These are phyloP conservation scores for Falco peregrinus DNA, from an alignment of 2,797 vertebrate species.

Conservation along the genomic window DNA sequence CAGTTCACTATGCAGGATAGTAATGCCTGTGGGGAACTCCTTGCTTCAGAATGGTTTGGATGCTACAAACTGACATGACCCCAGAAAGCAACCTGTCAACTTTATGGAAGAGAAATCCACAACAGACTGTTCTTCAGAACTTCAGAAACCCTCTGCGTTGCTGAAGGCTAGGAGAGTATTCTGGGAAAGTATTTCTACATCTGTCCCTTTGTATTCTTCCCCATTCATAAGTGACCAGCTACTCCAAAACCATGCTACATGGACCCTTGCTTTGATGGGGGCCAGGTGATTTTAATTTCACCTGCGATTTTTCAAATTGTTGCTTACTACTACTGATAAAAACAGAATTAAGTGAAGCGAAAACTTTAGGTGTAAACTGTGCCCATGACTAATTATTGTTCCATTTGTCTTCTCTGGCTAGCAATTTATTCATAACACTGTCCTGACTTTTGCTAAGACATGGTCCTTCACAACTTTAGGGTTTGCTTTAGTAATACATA, in stretches of 20 bases:
- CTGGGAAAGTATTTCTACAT: background rate
- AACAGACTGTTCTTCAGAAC: background rate
- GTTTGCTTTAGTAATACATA: background rate
- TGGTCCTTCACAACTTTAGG: background rate
- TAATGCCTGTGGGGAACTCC: background rate
- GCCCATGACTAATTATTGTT: background rate
- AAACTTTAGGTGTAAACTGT: background rate
- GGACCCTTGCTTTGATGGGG: fast-evolving
- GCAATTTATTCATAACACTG: background rate
- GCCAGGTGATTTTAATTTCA: background rate
- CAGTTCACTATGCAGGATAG: background rate
- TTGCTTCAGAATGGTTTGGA: background rate
- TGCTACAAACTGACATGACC: fast-evolving
- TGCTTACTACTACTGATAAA: background rate
- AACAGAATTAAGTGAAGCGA: background rate
- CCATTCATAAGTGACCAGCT: background rate
- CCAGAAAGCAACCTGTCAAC: background rate
- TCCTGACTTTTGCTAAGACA: background rate
- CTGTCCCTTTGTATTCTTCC: background rate
- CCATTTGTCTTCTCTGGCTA: background rate
- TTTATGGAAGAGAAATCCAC: background rate
- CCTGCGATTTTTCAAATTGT: background rate
- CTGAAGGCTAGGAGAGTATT: background rate
- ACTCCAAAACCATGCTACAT: background rate
- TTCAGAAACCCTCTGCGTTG: background rate